Base-by-base conservation (phyloP, 2,888 invertebrate genomes). In the Netelia melanura region DNA sequence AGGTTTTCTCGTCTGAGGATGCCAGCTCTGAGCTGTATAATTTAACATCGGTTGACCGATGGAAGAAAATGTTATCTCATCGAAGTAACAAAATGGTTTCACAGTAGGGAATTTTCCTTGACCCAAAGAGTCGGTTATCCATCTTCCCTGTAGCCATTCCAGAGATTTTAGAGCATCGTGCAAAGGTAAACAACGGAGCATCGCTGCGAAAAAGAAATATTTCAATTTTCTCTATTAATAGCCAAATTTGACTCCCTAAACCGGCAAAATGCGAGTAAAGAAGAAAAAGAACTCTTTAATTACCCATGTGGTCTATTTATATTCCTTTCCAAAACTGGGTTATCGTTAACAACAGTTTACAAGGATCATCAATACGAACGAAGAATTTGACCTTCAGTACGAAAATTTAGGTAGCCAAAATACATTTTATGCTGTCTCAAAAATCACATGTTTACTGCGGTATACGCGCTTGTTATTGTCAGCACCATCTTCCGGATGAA, bases 41-140 rank as follows among this genome's bases (percentile, higher is more conserved):
- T 95, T 95, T 38, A 96, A 94, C 94, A 96, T 94, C 0, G 96
- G 96, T 87, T 96, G 96, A 10, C 96, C 96, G 91, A 95, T 91
- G 61, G 95, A 95, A 67, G 89, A 88, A 89, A 96, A 96, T 86
- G 94, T 95, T 67, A 96, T 89, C 81, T 95, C 94, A 89, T 96
- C 96, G 62, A 94, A 94, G 88, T 95, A 96, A 1, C 92, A 88
- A 85, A 96, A 96, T 0, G 95, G 93, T 8, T 94, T 92, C 75
- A 96, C 95, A 23, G 95, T 95, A 0, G 96, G 96, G 90, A 94
- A 96, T 70, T 92, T 91, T 44, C 96, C 96, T 38, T 90, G 89
- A 0, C 95, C 96, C 9, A 72, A 58, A 44, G 91, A 91, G 62
- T 94, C 92, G 0, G 95, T 95, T 80, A 89, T 90, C 96, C 96